These are phyloP conservation scores for Oophaga pumilio DNA, from an alignment of 2,113 vertebrate genomes.

Conservation along the genomic window DNA sequence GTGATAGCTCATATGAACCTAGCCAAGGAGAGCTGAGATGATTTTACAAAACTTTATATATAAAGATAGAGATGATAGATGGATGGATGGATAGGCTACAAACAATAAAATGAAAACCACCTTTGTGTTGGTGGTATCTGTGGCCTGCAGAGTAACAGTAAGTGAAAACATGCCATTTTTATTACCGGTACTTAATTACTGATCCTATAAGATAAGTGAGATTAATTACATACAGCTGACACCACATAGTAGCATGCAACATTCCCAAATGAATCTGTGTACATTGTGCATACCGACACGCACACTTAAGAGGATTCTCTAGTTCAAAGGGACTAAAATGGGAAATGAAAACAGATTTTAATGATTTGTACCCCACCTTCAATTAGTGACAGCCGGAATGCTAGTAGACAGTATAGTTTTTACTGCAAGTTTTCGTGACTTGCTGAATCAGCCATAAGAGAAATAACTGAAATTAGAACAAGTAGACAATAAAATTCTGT, in stretches of 20 bases:
- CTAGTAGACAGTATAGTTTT: background rate
- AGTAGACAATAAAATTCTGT: background rate
- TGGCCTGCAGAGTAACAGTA: background rate
- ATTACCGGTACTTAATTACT: background rate
- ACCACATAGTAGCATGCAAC: background rate
- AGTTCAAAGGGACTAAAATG: conserved; percentile 1
- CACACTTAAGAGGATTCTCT: background rate
- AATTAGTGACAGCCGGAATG: background rate
- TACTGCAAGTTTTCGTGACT: conserved; percentile 3
- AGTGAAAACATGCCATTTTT: background rate
- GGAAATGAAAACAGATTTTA: conserved; percentile 14
- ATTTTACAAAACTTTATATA: too few relatives aligned
- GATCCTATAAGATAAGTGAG: background rate
- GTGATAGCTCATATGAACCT: too few relatives aligned
- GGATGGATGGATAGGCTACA: too few relatives aligned
- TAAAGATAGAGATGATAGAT: too few relatives aligned
- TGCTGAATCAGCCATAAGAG: background rate
- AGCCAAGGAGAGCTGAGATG: too few relatives aligned
- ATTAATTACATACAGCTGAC: background rate
- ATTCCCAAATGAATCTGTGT: background rate
- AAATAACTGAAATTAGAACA: background rate
- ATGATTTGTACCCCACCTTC: background rate
- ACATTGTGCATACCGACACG: conserved; percentile 9
- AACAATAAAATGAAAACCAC: too few relatives aligned
- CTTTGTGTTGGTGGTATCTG: too few relatives aligned